phyloP scores from a whole-genome alignment of 2,888 invertebrate species.

The Enoplolaimus lenunculus region DNA sequence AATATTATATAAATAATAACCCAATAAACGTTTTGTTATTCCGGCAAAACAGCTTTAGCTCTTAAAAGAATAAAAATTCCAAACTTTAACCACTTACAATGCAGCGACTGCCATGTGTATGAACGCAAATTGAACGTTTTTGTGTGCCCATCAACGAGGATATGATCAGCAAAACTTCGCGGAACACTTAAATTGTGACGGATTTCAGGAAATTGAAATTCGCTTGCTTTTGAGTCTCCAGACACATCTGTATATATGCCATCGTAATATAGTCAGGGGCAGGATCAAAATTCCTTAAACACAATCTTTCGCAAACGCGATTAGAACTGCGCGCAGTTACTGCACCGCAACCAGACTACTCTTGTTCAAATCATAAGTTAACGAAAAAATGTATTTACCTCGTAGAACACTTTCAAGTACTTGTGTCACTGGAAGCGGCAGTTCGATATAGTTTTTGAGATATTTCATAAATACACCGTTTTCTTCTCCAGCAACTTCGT shows the following conservation, averaged over 20 bases:
- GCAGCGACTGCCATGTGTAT: constrained; percentile 36
- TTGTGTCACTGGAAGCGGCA: constrained; percentile 31
- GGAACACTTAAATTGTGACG: constrained; percentile 39
- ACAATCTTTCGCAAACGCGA: constrained; percentile 2
- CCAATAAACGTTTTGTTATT: no score
- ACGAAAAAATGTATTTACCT: no score
- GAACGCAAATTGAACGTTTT: constrained; percentile 35
- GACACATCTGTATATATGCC: constrained; percentile 40
- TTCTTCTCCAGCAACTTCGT: constrained; percentile 37
- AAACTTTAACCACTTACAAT: constrained; percentile 27
- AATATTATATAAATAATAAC: no score
- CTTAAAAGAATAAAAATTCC: not conserved
- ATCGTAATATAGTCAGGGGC: not conserved
- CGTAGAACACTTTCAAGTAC: constrained; percentile 34
- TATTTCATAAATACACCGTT: constrained; percentile 41
- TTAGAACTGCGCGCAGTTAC: no score
- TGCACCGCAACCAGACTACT: no score
- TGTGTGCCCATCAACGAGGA: constrained; percentile 37
- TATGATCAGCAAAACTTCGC: constrained; percentile 39
- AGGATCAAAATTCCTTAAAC: constrained; percentile 5
- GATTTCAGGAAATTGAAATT: constrained; percentile 42
- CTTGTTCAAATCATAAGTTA: no score
- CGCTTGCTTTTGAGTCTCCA: constrained; percentile 33
- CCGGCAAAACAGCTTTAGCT: no score
- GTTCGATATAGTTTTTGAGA: constrained; percentile 32